Evolutionary conservation across 2,888 invertebrate genomes (phyloP), one percentile per base, ranked within the genome.

Genomic region (Ethmia dodecea): DNA sequence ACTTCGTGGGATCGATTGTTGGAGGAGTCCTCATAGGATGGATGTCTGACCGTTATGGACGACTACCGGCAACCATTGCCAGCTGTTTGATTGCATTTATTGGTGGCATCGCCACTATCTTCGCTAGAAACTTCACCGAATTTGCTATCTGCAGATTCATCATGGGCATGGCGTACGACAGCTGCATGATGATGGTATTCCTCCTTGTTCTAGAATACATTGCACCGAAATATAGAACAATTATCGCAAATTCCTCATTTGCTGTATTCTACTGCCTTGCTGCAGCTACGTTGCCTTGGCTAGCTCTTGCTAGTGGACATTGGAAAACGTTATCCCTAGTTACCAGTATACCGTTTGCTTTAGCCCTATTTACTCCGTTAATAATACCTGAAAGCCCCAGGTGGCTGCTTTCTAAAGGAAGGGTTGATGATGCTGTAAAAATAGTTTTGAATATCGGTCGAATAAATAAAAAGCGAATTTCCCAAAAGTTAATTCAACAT

Each of bases 381-480:
- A 32, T 75, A 11, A 51, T 78, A 16, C 76, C 77, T 1, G 80
- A 80, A 45, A 80, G 80, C 39, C 72, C 80, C 9, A 60, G 70
- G 30, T 80, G 79, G 79, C 41, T 77, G 5, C 37, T 78, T 2
- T 64, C 70, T 9, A 73, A 67, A 38, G 74, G 71, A 4, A 56
- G 68, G n/a, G 41, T 71, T 1, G 61, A 78, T 14, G 70, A 77
- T 3, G 63, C 78, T 2, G 38, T 76, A 0, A 40, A 57, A 0
- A 75, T 63, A 51, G 53, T n/a, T n/a, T n/a, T n/a, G n/a, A n/a
- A n/a, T n/a, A n/a, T n/a, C n/a, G n/a, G n/a, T n/a, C n/a, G n/a
- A 40, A 41, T 68, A 0, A 79, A 79, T 32, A 71, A 64, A 38
- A 73, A 68, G 41, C 47, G 49, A 28, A 37, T 79, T 9, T 54